Evolutionary conservation across 2,113 vertebrate species (phyloP).

Genomic region (Erinaceus europaeus): DNA sequence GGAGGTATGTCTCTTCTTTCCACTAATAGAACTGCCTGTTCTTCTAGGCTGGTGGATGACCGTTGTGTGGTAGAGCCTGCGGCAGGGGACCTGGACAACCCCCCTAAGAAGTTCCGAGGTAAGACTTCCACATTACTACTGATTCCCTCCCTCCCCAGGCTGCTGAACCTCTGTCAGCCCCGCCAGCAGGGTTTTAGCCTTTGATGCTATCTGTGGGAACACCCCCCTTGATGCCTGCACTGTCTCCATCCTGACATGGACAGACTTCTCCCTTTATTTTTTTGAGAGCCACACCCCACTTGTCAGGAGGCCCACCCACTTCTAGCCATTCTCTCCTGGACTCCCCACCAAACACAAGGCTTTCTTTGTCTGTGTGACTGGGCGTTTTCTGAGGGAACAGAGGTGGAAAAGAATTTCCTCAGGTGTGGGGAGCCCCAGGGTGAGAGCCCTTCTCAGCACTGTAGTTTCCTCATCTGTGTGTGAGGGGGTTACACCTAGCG

Average conservation of each 20-base stretch:
- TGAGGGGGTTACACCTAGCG: neutral
- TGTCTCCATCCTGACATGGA: neutral
- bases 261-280: neutral
- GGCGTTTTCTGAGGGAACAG: neutral
- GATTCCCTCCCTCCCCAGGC: accelerated
- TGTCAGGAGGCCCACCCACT: neutral
- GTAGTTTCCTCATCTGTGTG: neutral
- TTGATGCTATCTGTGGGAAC: accelerated
- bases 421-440: neutral
- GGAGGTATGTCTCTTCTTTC: neutral
- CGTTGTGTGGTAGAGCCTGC: constrained; percentile 95
- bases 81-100: constrained; percentile 94
- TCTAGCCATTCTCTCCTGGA: accelerated
- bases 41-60: constrained; percentile 93
- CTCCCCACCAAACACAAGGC: neutral
- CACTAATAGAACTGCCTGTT: neutral
- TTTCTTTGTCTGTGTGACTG: neutral
- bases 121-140: neutral
- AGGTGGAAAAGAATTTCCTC: neutral
- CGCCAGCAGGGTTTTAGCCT: neutral
- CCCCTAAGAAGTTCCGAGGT: constrained; percentile 98
- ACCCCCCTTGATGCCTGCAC: accelerated
- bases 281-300: neutral
- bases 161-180: accelerated
- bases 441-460: neutral